A percentile compares a stretch with the other conserved stretches of the same genome.
phyloP scores from a whole-genome alignment of 1,140 invertebrate genomes.

The Conus ventricosus region DNA sequence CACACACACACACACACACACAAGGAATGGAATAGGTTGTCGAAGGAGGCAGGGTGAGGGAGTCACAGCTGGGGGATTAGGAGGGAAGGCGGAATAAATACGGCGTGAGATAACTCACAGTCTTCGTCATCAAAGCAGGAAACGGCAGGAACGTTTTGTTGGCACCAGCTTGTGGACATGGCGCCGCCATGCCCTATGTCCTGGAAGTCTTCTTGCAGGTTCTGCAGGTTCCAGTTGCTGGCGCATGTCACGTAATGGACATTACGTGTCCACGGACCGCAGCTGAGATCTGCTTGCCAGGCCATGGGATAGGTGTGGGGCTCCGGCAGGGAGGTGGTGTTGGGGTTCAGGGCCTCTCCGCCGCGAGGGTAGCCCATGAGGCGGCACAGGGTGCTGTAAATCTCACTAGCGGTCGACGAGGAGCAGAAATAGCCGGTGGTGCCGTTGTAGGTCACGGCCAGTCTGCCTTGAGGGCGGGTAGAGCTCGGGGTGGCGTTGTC shows the following conservation, averaged over 20 bases:
- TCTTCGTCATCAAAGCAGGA: not conserved
- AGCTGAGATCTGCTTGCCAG: not conserved
- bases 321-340: not conserved
- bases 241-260: not conserved
- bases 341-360: not conserved
- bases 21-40: too few relatives aligned
- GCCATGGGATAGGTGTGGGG: not conserved
- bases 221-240: not conserved
- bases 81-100: too few relatives aligned
- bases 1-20: too few relatives aligned
- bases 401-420: not conserved
- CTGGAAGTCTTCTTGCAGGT: not conserved
- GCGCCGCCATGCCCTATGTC: not conserved
- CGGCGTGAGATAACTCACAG: not conserved
- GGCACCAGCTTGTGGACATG: not conserved
- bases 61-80: too few relatives aligned
- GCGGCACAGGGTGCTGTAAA: not conserved
- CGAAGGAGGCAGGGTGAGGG: too few relatives aligned
- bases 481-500: not conserved
- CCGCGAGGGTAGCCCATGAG: slow-evolving; percentile 1
- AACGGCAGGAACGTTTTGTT: not conserved
- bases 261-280: not conserved
- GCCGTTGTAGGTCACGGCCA: not conserved
- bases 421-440: not conserved
- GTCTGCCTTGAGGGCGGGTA: not conserved